phyloP scores from a whole-genome alignment of 2,888 invertebrate genomes.

The Trichacis sp. region DNA sequence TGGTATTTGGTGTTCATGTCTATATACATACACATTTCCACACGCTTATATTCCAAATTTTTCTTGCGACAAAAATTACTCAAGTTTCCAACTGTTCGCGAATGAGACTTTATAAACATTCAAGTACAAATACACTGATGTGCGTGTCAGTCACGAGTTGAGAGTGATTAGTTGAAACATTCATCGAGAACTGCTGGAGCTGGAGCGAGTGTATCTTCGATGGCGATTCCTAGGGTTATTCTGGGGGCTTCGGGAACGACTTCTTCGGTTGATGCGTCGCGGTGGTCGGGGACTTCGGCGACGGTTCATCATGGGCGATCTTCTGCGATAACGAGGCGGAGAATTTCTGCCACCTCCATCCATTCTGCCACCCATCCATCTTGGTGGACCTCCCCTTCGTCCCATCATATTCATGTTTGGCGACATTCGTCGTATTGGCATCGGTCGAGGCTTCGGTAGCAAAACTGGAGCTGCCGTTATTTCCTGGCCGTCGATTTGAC shows the following conservation, averaged over 20 bases:
- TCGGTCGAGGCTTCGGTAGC: constrained; percentile 78
- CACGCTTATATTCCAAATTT: no score
- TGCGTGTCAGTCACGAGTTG: no score
- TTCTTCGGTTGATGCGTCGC: constrained; percentile 73
- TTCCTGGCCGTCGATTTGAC: constrained; percentile 96
- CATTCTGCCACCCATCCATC: constrained; percentile 71
- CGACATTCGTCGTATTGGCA: constrained; percentile 69
- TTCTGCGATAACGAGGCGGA: constrained; percentile 67
- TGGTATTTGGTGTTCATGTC: neutral
- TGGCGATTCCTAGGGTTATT: constrained; percentile 72
- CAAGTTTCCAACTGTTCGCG: no score
- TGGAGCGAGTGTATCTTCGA: constrained; percentile 79
- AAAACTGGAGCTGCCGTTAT: constrained; percentile 95
- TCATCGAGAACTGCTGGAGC: constrained; percentile 81
- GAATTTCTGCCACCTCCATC: constrained; percentile 70
- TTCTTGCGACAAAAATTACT: no score
- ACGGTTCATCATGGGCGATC: constrained; percentile 70
- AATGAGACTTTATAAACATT: neutral
- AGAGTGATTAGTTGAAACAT: constrained; percentile 7
- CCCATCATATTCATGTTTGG: constrained; percentile 55
- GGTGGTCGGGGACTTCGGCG: constrained; percentile 73
- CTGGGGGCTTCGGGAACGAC: constrained; percentile 71
- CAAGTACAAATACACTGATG: no score
- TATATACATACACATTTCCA: constrained; percentile 2
- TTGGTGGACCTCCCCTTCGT: constrained; percentile 71